Percentiles rank a stretch among this genome's conserved stretches.
Conservation (phyloP, 53 echinoderm and acorn worm genomes). For the Hippasteria phrygiana region DNA sequence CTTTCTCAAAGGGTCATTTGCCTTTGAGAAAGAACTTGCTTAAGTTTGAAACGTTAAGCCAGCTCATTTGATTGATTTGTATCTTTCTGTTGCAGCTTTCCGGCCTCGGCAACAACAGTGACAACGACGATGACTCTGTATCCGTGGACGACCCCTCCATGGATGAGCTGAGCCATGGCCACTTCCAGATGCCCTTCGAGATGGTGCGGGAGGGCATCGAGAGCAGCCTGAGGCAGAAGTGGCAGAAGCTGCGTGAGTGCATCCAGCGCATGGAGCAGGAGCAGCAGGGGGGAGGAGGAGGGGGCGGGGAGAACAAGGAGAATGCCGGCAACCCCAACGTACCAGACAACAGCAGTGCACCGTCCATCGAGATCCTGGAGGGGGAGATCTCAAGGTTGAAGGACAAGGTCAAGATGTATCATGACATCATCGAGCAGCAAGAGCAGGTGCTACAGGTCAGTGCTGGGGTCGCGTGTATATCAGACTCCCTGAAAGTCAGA, state of each 20-base stretch:
- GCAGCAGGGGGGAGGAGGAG: slow-evolving; percentile 15
- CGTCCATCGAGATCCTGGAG: slow-evolving; percentile 51
- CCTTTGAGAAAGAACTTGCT: too few relatives aligned
- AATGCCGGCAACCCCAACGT: slow-evolving; percentile 47
- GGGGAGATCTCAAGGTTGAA: slow-evolving; percentile 82
- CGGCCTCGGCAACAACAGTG: slow-evolving; percentile 56
- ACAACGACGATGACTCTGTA: slow-evolving; percentile 74
- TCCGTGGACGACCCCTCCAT: slow-evolving; percentile 84
- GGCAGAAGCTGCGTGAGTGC: slow-evolving; percentile 87
- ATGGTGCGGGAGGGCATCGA: slow-evolving; percentile 99
- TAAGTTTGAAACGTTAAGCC: too few relatives aligned
- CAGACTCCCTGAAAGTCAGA: too few relatives aligned
- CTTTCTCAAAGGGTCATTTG: too few relatives aligned
- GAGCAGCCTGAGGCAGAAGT: slow-evolving; percentile 85
- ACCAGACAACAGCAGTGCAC: slow-evolving; percentile 38
- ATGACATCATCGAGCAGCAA: slow-evolving; percentile 93
- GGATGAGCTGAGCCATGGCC: slow-evolving; percentile 90
- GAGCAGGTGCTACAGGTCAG: slow-evolving; percentile 94
- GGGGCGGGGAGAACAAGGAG: slow-evolving; percentile 61
- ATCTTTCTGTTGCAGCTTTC: slow-evolving; percentile 36
- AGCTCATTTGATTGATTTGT: not conserved
- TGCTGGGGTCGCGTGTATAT: too few relatives aligned
- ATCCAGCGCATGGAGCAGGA: slow-evolving; percentile 94
- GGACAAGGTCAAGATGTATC: slow-evolving; percentile 82
- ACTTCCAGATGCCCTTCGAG: slow-evolving; percentile 99